Percentiles rank a stretch among this genome's conserved stretches.
These are phyloP conservation scores for Tapirus terrestris DNA, from an alignment of 2,113 vertebrate species.

Conservation along the genomic window DNA sequence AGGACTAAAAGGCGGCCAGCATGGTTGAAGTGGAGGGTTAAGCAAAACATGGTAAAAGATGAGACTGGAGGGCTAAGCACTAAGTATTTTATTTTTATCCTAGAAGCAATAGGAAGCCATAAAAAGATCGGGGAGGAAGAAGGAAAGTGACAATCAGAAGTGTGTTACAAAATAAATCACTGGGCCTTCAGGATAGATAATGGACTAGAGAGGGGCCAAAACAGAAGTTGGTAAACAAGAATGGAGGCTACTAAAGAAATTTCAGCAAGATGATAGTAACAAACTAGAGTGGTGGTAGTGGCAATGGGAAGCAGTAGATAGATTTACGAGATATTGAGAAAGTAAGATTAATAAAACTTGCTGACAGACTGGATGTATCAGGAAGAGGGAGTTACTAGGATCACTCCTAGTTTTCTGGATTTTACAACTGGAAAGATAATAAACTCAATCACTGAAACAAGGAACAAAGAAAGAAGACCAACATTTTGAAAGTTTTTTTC, in stretches of 20 bases:
- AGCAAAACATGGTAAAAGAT: background rate
- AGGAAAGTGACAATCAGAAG: background rate
- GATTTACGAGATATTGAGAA: background rate
- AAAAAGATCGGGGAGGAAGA: background rate
- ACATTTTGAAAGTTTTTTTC: background rate
- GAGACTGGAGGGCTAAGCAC: background rate
- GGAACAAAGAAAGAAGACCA: background rate
- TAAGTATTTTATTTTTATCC: slow-evolving; percentile 8
- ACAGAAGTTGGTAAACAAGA: background rate
- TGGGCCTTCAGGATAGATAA: background rate
- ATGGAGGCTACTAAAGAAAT: background rate
- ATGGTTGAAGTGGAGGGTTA: background rate
- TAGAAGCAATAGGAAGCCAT: slow-evolving; percentile 22
- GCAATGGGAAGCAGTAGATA: background rate
- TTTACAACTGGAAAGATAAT: slow-evolving; percentile 19
- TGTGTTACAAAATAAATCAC: slow-evolving; percentile 41
- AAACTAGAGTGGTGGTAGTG: background rate
- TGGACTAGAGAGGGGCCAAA: background rate
- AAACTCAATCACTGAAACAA: slow-evolving; percentile 38
- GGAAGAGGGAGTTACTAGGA: background rate
- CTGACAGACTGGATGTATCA: background rate
- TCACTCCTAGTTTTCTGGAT: background rate
- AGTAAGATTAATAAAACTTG: slow-evolving; percentile 36
- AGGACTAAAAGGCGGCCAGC: background rate
- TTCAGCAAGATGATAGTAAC: background rate